Evolutionary conservation across 1,140 invertebrate species (phyloP).

Genomic region (Arctopsyche grandis): DNA sequence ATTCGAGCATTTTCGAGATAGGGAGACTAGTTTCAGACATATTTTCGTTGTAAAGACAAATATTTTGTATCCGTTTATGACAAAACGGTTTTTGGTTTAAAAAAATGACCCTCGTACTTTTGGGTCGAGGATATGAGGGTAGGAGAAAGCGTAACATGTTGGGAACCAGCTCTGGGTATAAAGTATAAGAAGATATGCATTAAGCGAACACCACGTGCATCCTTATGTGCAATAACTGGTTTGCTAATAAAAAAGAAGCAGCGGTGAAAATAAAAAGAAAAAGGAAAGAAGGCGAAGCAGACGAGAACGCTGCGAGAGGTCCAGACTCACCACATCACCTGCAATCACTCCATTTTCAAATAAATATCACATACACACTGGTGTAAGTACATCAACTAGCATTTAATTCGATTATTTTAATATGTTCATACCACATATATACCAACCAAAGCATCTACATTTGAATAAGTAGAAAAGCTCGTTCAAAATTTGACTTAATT

Average conservation of each 20-base stretch:
- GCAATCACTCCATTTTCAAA: neutral
- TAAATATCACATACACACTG: neutral
- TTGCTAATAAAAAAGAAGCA: slow-evolving; percentile 13
- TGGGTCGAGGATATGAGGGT: neutral
- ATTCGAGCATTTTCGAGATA: no score
- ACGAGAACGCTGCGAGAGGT: slow-evolving; percentile 22
- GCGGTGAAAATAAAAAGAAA: slow-evolving; percentile 24
- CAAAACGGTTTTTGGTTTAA: no score
- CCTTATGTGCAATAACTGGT: slow-evolving; percentile 42
- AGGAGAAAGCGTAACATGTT: neutral
- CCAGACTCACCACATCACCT: neutral
- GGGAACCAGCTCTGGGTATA: slow-evolving; percentile 35
- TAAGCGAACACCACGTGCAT: slow-evolving; percentile 42
- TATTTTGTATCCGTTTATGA: no score
- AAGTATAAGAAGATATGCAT: slow-evolving; percentile 34
- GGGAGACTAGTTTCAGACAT: no score
- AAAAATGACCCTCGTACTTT: no score
- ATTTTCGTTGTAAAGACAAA: no score
- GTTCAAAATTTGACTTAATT: no score
- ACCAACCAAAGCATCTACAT: no score
- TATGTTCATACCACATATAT: no score
- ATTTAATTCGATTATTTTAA: neutral
- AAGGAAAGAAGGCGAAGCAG: slow-evolving; percentile 21
- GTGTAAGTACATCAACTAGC: neutral
- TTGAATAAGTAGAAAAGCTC: no score